phyloP scores from a whole-genome alignment of 2,888 invertebrate species.

The Cheilosia grossa region DNA sequence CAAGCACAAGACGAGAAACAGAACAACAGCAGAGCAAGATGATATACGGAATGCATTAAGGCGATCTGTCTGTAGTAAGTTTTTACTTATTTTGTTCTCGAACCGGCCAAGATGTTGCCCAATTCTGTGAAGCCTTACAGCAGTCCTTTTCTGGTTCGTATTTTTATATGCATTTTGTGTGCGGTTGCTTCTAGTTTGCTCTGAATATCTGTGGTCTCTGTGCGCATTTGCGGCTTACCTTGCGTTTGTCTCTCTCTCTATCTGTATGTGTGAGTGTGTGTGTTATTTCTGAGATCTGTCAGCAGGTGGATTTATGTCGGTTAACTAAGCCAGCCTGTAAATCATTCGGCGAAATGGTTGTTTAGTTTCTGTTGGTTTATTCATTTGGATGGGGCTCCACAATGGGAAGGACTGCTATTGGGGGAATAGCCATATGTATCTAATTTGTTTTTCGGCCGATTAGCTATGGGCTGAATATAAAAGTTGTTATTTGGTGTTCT shows the following conservation, averaged over 20 bases:
- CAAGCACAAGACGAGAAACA: constrained; percentile 17
- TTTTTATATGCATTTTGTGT: constrained; percentile 53
- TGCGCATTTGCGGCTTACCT: constrained; percentile 5
- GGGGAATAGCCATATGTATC: constrained; percentile 24
- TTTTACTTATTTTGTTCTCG: not conserved
- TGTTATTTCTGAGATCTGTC: constrained; percentile 77
- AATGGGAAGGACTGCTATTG: not conserved
- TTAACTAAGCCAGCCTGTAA: constrained; percentile 80
- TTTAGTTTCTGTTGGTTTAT: constrained; percentile 30
- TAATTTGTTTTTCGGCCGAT: constrained; percentile 51
- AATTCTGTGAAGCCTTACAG: constrained; percentile 58
- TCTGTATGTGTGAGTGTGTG: constrained; percentile 10
- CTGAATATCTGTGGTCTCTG: constrained; percentile 52
- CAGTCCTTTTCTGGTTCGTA: constrained; percentile 60
- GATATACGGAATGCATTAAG: constrained; percentile 61
- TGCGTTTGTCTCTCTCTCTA: not conserved
- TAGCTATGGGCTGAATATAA: not conserved
- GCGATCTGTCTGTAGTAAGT: constrained; percentile 26
- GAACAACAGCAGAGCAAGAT: constrained; percentile 41
- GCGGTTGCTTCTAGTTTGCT: constrained; percentile 58
- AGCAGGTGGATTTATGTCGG: constrained; percentile 82
- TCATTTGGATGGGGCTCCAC: constrained; percentile 15
- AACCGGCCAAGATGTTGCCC: constrained; percentile 56
- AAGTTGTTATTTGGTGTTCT: not conserved
- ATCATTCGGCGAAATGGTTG: constrained; percentile 77